Evolutionary conservation across 2,113 vertebrate genomes (phyloP), one percentile per base, ranked within the genome.

Genomic region (Dromas ardeola): DNA sequence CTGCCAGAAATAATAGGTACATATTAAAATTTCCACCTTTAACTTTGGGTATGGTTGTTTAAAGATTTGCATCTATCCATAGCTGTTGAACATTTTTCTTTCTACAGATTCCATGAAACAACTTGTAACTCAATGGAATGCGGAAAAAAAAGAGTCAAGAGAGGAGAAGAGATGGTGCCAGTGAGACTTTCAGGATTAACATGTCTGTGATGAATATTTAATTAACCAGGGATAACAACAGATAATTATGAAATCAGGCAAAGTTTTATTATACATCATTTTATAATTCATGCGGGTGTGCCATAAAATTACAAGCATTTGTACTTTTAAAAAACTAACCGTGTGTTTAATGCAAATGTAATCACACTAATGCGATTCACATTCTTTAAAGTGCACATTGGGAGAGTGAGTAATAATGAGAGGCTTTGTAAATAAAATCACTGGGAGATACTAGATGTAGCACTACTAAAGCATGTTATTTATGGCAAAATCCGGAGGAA

Each of bases 341-440:
- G 4, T 65, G 69, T 92, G 40, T 88, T 97, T 97, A 88, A 97
- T 91, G 95, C 71, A 96, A 98, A 97, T 94, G 95, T 47, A 97
- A 94, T 94, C 84, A 97, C 0, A 1, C 6, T 94, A 94, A 96
- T 89, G 59, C 10, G 10, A 96, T 96, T 94, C 86, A 78, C 53
- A 42, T 90, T 93, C 87, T 96, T 95, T 74, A 95, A 96, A 85
- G 69, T 88, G 86, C 90, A 91, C 17, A 80, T 84, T 61, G 80
- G 56, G 69, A 94, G 73, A 70, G 50, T 38, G 69, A 27, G 21
- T 79, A 95, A 93, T 96, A 94, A 95, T 50, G 71, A 77, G 62
- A 96, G 72, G 50, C 76, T 95, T 88, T 92, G 77, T 93, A 98
- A 98, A 96, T 67, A 96, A 93, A 94, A 93, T 93, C 91, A 45